Evolutionary conservation across 1,140 invertebrate species (phyloP).

Genomic region (Rhagoletis zephyria): DNA sequence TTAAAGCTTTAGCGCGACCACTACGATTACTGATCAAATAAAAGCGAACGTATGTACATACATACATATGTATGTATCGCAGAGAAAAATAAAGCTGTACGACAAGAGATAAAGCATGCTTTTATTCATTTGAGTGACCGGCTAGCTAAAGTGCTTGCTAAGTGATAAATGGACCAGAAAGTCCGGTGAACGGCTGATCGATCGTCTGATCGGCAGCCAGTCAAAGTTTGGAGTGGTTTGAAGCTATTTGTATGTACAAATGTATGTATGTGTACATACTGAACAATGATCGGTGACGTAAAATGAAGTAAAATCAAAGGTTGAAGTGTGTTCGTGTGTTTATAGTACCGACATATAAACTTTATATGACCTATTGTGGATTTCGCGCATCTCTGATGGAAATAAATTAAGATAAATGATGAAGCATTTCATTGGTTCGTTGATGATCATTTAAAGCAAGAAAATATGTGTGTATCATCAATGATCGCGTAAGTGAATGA

Average conservation of each 20-base stretch:
- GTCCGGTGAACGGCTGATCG: too few relatives aligned
- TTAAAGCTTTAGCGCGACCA: conserved; percentile 22
- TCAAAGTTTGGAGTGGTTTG: neutral
- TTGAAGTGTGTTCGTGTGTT: neutral
- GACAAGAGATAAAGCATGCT: neutral
- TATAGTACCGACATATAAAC: neutral
- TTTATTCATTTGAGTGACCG: neutral
- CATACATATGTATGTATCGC: neutral
- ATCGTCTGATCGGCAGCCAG: too few relatives aligned
- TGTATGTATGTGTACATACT: neutral
- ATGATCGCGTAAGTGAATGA: neutral
- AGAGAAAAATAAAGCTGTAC: neutral
- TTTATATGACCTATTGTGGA: neutral
- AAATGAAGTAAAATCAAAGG: neutral
- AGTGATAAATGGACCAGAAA: neutral
- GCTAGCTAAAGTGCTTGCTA: too few relatives aligned
- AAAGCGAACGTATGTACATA: neutral
- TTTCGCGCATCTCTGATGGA: neutral
- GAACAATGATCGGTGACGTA: conserved; percentile 1
- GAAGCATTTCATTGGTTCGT: too few relatives aligned
- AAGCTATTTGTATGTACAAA: too few relatives aligned
- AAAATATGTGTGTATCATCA: neutral
- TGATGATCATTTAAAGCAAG: too few relatives aligned
- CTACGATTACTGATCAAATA: neutral
- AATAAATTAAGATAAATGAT: neutral